phyloP scores from a whole-genome alignment of 2,113 vertebrate genomes.

The Platysternon megacephalum region DNA sequence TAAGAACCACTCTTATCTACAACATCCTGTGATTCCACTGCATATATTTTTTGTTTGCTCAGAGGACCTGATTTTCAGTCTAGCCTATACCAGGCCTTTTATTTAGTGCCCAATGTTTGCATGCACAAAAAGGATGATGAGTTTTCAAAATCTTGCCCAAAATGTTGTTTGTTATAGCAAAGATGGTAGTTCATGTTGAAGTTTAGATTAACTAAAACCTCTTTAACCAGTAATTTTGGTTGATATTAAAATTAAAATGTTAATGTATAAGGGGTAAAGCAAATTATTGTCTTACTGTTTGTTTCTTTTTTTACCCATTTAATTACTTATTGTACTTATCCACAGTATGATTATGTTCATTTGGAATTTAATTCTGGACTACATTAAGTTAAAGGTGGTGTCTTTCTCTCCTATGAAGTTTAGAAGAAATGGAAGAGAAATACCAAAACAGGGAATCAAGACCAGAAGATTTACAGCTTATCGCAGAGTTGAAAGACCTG shows the following conservation, averaged over 20 bases:
- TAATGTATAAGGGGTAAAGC: neutral
- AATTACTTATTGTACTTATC: neutral
- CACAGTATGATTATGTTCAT: constrained; percentile 16
- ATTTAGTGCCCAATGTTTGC: neutral
- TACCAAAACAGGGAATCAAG: constrained; percentile 96
- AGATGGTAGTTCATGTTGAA: rapidly evolving
- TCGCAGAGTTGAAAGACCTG: constrained; percentile 96
- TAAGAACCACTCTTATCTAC: neutral
- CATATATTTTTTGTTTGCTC: neutral
- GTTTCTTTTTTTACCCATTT: neutral
- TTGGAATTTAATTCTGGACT: neutral
- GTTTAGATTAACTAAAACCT: neutral
- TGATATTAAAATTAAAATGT: constrained; percentile 12
- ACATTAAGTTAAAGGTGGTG: constrained; percentile 64
- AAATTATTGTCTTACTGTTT: neutral
- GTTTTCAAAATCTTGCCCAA: neutral
- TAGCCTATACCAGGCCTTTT: neutral
- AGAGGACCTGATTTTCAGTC: neutral
- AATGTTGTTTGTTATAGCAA: neutral
- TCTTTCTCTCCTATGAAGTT: constrained; percentile 83
- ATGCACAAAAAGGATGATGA: neutral
- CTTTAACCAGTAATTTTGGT: neutral
- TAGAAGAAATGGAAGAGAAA: constrained; percentile 97
- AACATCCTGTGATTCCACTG: neutral
- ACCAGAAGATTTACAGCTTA: constrained; percentile 94